These are phyloP conservation scores for Alviniconcha strummeri DNA, from an alignment of 2,888 invertebrate species.

Conservation along the genomic window DNA sequence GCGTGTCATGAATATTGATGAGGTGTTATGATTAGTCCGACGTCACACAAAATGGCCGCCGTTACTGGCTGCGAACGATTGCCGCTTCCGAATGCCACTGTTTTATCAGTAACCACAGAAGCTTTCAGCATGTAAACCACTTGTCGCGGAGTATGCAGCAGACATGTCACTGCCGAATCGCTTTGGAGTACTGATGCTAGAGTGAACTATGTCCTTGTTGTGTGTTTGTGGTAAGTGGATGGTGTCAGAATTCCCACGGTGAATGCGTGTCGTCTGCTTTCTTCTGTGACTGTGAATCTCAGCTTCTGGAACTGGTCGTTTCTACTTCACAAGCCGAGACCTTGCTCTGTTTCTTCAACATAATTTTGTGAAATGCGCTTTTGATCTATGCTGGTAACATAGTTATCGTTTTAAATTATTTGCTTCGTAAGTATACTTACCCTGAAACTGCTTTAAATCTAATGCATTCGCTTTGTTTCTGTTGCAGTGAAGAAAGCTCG, in stretches of 20 bases:
- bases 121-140: slow-evolving; percentile 32
- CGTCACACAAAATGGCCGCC: slow-evolving; percentile 50
- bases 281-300: slow-evolving; percentile 17
- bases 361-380: too few species aligned
- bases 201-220: slow-evolving; percentile 58
- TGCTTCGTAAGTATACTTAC: too few species aligned
- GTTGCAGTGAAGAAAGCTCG: slow-evolving; percentile 93
- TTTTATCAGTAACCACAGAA: slow-evolving; percentile 29
- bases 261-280: slow-evolving; percentile 21
- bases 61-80: slow-evolving; percentile 22
- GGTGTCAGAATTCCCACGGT: not conserved
- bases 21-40: slow-evolving; percentile 44
- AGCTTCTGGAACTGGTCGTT: not conserved
- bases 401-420: too few species aligned
- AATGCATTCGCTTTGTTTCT: not conserved
- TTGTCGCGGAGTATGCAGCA: slow-evolving; percentile 15
- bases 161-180: slow-evolving; percentile 25
- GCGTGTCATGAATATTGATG: slow-evolving; percentile 52
- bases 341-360: too few species aligned
- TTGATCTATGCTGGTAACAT: too few species aligned
- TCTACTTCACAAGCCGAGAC: too few species aligned
- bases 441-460: too few species aligned
- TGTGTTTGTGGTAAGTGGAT: slow-evolving; percentile 61
- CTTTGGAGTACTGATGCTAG: slow-evolving; percentile 36
- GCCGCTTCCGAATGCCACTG: slow-evolving; percentile 18